These are phyloP conservation scores for Phrynocephalus forsythii DNA, from an alignment of 2,797 vertebrate species.

Conservation along the genomic window DNA sequence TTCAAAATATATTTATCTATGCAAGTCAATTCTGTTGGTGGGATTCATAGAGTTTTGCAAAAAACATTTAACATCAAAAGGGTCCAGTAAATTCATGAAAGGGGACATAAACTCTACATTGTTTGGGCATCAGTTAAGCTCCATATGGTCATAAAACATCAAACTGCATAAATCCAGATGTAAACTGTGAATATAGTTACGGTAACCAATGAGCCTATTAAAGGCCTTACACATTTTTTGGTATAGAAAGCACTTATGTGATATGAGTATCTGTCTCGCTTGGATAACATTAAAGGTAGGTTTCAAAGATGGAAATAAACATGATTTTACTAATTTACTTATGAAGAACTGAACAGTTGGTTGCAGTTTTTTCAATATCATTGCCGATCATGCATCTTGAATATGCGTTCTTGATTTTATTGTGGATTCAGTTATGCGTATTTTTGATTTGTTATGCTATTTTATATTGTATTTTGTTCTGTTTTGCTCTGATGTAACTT, in stretches of 20 bases:
- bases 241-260: background rate
- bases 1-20: background rate
- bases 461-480: too few species aligned
- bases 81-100: background rate
- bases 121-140: background rate
- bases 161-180: background rate
- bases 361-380: background rate
- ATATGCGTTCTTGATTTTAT: too few species aligned
- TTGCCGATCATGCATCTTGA: too few species aligned
- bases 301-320: background rate
- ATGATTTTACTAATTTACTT: background rate
- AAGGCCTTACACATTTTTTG: background rate
- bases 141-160: background rate
- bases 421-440: too few species aligned
- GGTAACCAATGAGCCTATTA: background rate
- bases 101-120: background rate
- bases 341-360: background rate
- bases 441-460: too few species aligned
- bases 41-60: background rate
- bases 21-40: background rate
- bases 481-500: too few species aligned
- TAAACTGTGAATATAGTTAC: background rate
- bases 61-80: slow-evolving; percentile 6
- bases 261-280: background rate
- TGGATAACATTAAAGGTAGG: background rate